Conservation (phyloP, 92 coral and sea anemone species). For the Siderastrea radians region DNA sequence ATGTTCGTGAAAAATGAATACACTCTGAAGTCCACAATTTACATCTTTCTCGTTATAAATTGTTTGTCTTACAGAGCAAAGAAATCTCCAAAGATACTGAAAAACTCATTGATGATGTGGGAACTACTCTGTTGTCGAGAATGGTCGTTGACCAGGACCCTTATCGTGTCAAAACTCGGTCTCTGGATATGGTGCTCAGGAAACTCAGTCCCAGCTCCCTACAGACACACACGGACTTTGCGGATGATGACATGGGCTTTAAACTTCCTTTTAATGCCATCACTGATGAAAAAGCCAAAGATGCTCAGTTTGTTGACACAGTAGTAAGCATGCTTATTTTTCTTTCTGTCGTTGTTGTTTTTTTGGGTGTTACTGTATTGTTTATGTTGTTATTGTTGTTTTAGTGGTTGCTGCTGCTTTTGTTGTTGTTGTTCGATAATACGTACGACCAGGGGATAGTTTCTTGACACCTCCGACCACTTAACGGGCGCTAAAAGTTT, state of each 20-base stretch:
- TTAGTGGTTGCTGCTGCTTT: too few species aligned
- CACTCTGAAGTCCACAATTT: too few species aligned
- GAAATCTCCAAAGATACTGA: conserved; percentile 41
- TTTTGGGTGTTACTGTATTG: too few species aligned
- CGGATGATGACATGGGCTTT: conserved; percentile 13
- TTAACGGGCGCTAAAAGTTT: too few species aligned
- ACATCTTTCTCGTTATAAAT: background rate
- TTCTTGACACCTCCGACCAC: too few species aligned
- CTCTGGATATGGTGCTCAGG: conserved; percentile 71
- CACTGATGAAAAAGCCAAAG: conserved; percentile 16
- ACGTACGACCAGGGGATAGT: too few species aligned
- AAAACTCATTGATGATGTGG: conserved; percentile 70
- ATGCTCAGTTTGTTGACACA: conserved; percentile 4
- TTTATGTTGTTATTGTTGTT: too few species aligned
- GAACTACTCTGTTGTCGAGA: conserved; percentile 66
- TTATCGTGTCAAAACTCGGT: conserved; percentile 54
- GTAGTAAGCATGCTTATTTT: conserved; percentile 20
- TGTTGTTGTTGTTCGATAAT: too few species aligned
- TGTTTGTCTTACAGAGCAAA: conserved; percentile 49
- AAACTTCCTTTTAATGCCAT: conserved; percentile 23
- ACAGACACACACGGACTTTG: background rate
- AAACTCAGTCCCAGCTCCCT: conserved; percentile 61
- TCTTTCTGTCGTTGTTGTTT: too few species aligned
- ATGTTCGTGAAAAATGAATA: too few species aligned
- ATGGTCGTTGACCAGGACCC: conserved; percentile 73